Conservation (phyloP, 2,888 invertebrate genomes). For the Elgonia sp. region DNA sequence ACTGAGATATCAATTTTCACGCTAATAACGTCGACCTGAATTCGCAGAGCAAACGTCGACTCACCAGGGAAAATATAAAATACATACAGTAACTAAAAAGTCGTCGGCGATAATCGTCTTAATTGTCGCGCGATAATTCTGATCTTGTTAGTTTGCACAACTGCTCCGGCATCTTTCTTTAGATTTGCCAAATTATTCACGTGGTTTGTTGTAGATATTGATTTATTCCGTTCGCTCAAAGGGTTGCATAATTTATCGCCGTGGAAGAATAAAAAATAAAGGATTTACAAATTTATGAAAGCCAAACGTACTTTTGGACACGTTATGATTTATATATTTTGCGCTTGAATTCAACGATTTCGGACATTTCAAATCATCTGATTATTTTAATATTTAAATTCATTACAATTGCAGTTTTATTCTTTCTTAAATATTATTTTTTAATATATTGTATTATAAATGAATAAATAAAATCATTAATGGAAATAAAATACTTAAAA, state of each 20-base stretch:
- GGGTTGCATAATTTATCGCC: slow-evolving; percentile 61
- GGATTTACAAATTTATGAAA: slow-evolving; percentile 37
- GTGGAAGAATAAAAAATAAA: slow-evolving; percentile 56
- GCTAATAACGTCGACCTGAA: slow-evolving; percentile 36
- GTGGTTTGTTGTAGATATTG: slow-evolving; percentile 64
- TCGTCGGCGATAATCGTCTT: slow-evolving; percentile 5
- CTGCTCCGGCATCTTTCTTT: slow-evolving; percentile 53
- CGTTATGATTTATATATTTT: slow-evolving; percentile 37
- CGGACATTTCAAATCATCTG: too few relatives aligned
- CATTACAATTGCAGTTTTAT: too few relatives aligned
- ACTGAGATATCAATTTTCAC: slow-evolving; percentile 21
- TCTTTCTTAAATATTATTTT: too few relatives aligned
- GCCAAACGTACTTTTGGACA: not conserved
- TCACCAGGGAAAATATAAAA: not conserved
- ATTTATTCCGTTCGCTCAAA: slow-evolving; percentile 56
- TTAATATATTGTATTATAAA: too few relatives aligned
- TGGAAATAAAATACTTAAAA: too few relatives aligned
- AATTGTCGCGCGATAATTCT: slow-evolving; percentile 12
- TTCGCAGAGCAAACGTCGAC: slow-evolving; percentile 10
- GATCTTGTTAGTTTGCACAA: slow-evolving; percentile 27
- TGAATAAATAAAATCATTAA: too few relatives aligned
- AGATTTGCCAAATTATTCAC: slow-evolving; percentile 68
- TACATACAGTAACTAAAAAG: not conserved
- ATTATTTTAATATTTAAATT: too few relatives aligned
- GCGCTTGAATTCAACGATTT: too few relatives aligned